Conservation (phyloP, 2,113 vertebrate genomes). For the Neodon shergylaensis region DNA sequence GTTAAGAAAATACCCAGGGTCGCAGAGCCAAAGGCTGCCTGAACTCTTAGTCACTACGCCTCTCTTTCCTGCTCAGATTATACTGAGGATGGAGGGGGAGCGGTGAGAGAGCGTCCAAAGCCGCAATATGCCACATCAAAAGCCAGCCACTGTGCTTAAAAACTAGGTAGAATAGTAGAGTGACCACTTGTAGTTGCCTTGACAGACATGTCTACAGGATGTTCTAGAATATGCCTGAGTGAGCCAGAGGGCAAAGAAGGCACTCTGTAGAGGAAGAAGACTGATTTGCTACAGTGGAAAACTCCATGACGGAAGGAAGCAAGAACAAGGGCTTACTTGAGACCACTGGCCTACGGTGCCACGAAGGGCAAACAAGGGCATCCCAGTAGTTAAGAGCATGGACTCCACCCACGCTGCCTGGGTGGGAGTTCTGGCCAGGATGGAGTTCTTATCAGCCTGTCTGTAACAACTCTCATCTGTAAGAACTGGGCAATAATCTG, state of each 20-base stretch:
- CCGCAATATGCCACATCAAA: not conserved
- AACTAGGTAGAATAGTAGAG: not conserved
- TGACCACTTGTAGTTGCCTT: not conserved
- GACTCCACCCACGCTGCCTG: not conserved
- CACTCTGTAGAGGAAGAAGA: not conserved
- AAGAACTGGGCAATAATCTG: not conserved
- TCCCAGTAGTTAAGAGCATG: not conserved
- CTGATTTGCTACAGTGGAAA: not conserved
- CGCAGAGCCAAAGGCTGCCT: not conserved
- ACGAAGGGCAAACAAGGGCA: not conserved
- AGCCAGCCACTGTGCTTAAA: not conserved
- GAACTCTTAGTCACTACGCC: not conserved
- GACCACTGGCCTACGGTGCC: not conserved
- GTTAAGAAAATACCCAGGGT: constrained; percentile 1
- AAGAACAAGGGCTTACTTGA: constrained; percentile 4
- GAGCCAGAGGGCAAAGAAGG: not conserved
- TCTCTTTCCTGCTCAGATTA: too few species aligned
- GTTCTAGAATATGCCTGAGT: not conserved
- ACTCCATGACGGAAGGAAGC: not conserved
- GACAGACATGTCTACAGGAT: not conserved
- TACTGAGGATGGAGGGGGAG: too few species aligned
- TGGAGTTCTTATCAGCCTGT: not conserved
- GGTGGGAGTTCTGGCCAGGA: not conserved
- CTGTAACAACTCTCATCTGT: not conserved
- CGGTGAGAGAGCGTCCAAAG: not conserved